Conservation (phyloP, 2,888 invertebrate genomes). For the Scaeva pyrastri region DNA sequence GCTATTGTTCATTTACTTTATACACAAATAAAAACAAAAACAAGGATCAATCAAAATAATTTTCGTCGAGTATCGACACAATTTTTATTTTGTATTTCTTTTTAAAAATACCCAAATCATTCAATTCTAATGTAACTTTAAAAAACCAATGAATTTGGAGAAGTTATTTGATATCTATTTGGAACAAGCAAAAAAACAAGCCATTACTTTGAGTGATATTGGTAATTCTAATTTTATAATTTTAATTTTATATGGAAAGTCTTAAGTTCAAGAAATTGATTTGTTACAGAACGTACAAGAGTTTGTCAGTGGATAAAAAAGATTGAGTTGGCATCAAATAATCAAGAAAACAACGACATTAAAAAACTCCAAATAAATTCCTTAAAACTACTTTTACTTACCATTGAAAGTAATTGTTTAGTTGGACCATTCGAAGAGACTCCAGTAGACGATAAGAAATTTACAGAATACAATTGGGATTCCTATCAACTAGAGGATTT, state of each 20-base stretch:
- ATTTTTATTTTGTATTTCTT: constrained; percentile 1
- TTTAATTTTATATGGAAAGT: neutral
- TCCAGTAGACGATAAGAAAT: constrained; percentile 79
- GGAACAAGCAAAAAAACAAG: constrained; percentile 64
- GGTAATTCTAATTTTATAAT: constrained; percentile 16
- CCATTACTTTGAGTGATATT: constrained; percentile 51
- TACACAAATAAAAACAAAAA: no score
- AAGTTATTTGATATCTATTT: constrained; percentile 58
- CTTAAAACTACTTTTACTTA: constrained; percentile 84
- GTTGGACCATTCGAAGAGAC: constrained; percentile 83
- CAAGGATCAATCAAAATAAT: neutral
- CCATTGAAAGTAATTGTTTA: constrained; percentile 83
- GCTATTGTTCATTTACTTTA: no score
- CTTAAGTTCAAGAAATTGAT: neutral
- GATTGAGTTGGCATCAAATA: constrained; percentile 46
- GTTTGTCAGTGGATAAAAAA: constrained; percentile 76
- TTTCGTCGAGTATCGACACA: neutral
- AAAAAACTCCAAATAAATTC: constrained; percentile 78
- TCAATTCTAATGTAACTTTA: constrained; percentile 36
- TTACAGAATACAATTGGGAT: constrained; percentile 74
- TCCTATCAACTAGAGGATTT: constrained; percentile 79
- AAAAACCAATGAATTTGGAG: constrained; percentile 56
- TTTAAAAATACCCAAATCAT: constrained; percentile 38
- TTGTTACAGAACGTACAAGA: constrained; percentile 62
- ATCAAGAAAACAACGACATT: constrained; percentile 13